phyloP scores from a whole-genome alignment of 2,888 invertebrate species.

The Lepidonotus clava region DNA sequence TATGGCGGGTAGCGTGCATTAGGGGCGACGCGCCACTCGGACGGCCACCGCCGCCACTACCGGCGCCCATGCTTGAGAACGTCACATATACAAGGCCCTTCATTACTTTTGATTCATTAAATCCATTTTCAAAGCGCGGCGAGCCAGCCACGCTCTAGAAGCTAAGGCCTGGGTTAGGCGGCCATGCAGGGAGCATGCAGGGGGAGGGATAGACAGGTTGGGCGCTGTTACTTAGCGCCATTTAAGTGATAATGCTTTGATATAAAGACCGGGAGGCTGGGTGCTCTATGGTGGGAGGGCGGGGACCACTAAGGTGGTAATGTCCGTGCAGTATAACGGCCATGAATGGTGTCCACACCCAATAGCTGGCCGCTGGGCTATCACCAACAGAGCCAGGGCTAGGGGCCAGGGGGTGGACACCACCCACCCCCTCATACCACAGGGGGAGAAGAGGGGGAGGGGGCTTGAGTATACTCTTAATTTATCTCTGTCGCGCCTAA shows the following conservation, averaged over 20 bases:
- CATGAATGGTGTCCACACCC: not conserved
- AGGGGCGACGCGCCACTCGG: too few species aligned
- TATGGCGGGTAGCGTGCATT: not conserved
- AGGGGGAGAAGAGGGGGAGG: not conserved
- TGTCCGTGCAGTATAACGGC: too few species aligned
- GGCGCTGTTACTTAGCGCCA: not conserved
- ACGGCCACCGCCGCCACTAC: not conserved
- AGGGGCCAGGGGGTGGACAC: too few species aligned
- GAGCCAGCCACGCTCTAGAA: not conserved
- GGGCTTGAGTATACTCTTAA: conserved; percentile 48
- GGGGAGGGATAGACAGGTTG: not conserved
- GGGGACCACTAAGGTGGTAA: too few species aligned
- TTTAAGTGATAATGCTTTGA: conserved; percentile 37
- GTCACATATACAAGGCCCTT: not conserved
- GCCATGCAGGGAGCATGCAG: not conserved
- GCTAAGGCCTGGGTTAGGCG: not conserved
- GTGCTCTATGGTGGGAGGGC: not conserved
- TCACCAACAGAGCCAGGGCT: too few species aligned
- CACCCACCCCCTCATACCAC: too few species aligned
- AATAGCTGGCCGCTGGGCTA: too few species aligned
- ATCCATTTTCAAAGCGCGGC: not conserved
- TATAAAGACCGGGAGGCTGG: not conserved
- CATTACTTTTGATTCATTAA: conserved; percentile 46
- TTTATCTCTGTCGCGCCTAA: conserved; percentile 40
- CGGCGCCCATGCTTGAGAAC: not conserved